Evolutionary conservation across 2,113 vertebrate genomes (phyloP), one percentile per base, ranked within the genome.

Genomic region (Channa argus): DNA sequence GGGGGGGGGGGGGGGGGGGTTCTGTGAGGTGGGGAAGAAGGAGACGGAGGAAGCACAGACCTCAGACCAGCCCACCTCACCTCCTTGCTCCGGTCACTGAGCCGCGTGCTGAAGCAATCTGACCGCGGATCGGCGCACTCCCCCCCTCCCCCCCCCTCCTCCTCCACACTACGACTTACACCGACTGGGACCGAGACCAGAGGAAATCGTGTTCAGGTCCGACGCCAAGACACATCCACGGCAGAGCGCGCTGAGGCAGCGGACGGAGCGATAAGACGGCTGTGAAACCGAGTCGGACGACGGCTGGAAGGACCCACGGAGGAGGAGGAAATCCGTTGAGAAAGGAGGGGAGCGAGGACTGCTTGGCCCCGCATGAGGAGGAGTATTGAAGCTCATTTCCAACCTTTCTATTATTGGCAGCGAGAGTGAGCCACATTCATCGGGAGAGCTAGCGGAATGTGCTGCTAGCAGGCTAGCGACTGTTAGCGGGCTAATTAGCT

Each of bases 401-500:
- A 82, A 86, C 89, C 90, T 90, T 88, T 83, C 75, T 71, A 51
- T 85, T 69, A 59, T 53, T 82, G 86, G 87, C 80, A 63, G 77
- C 71, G 52, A 49, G 51, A 77, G 80, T 15, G 75, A 89, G 86
- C 82, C 82, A 84, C 86, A 83, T 87, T 85, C 78, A 85, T 74
- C 78, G 49, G 2, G 69, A 49, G 82, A 89, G 88, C 88, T 92
- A 92, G 89, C 89, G 92, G 92, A 92, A 93, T 92, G 92, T 92
- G 89, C 87, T 88, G 92, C 88, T 93, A 93, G 84, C 80, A 14
- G 6, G 89, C 83, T 84, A 87, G 89, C 89, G 71, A 46, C 52
- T 49, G 87, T 75, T 83, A 87, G 91, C 90, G 83, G 56, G 88
- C 88, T 93, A 87, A 92, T 93, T 93, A 93, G 90, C 91, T 90